Percentiles rank a stretch among this genome's conserved stretches.
These are phyloP conservation scores for Apteryx owenii DNA, from an alignment of 2,113 vertebrate species.

Conservation along the genomic window DNA sequence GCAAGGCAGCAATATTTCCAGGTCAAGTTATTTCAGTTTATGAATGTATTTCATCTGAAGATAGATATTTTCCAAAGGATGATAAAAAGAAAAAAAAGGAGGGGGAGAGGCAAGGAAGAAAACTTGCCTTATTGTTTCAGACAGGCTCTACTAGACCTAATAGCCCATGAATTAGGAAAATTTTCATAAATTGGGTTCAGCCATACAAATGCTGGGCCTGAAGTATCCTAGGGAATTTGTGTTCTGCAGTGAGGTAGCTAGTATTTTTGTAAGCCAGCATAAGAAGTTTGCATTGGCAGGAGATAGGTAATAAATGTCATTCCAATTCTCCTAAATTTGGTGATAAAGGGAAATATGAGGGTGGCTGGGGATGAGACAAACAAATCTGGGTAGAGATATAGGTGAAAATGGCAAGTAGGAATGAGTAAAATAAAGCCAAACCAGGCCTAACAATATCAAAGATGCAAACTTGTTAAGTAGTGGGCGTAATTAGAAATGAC, in stretches of 20 bases:
- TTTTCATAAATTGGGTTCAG: not conserved
- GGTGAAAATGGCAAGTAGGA: not conserved
- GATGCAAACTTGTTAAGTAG: not conserved
- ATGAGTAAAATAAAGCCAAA: not conserved
- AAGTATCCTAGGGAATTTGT: not conserved
- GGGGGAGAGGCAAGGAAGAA: no score
- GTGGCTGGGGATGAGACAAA: not conserved
- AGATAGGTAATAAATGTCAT: not conserved
- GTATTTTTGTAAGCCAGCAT: not conserved
- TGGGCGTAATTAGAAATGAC: not conserved
- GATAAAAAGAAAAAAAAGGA: not conserved
- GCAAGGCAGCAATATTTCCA: not conserved
- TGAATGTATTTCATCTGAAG: not conserved
- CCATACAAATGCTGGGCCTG: not conserved
- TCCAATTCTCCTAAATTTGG: not conserved
- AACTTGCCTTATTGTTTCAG: not conserved
- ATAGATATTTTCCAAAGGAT: not conserved
- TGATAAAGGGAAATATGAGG: not conserved
- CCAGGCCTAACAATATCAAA: not conserved
- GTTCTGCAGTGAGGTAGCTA: not conserved
- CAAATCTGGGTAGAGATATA: not conserved
- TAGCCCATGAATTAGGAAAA: not conserved
- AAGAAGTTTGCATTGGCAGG: not conserved
- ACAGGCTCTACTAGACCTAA: not conserved
- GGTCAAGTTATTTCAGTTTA: not conserved